Evolutionary conservation across 2,888 invertebrate genomes (phyloP), one percentile per base, ranked within the genome.

Genomic region (Papilio elwesi): DNA sequence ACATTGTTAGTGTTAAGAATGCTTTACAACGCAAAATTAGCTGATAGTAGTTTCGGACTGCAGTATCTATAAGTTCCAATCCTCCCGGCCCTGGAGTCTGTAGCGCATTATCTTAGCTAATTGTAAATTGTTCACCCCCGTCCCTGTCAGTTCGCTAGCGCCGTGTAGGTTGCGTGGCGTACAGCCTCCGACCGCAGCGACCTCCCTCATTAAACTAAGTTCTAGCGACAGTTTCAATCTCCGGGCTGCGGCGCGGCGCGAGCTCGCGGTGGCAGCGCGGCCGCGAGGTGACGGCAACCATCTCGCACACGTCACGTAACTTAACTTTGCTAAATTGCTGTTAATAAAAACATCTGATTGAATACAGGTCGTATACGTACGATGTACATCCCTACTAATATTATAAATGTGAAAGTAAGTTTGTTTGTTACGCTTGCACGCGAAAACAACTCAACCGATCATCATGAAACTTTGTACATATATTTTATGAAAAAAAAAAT

Each of bases 201-300:
- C 52, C 63, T 68, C 52, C 57, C 74, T 70, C 74, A 74, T 74
- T 74, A 74, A 74, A 74, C 67, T 66, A 70, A 74, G 51, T 74
- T 74, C 51, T 43, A 59, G 68, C 38, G 73, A 73, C 73, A 69
- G 53, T 65, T 73, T 38, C 73, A 73, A 73, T 73, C 73, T 73
- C 68, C 73, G 73, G 59, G 51, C 51, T 38, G 57, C 55, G 48
- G 15, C 47, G 51, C 36, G 57, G 36, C 26, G 26, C 26, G 26
- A 26, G 26, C 26, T 26, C 26, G 26, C 26, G 26, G 26, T 26
- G 26, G 26, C 26, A 26, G 26, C 26, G 26, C 4, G n/a, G 26
- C 26, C 48, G 57, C 49, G 65, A 47, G 47, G 64, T 65, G 70
- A 57, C 57, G 36, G 13, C 57, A 57, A 57, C 57, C 26, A 36